Evolutionary conservation across 1,140 invertebrate species (phyloP).

Genomic region (Hormaphis cornu): DNA sequence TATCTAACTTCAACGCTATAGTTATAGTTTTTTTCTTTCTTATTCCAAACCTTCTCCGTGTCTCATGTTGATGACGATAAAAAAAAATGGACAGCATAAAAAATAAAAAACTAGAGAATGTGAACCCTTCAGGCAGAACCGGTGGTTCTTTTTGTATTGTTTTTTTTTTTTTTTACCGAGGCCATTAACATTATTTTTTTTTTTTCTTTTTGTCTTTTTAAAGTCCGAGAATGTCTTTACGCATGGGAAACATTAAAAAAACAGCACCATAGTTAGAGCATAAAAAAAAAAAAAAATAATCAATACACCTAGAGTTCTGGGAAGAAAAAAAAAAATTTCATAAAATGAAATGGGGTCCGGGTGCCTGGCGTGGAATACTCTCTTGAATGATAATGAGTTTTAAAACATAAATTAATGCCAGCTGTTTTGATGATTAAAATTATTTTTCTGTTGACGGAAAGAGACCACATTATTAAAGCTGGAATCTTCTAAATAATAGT

Average conservation of each 20-base stretch:
- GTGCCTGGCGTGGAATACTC: not conserved
- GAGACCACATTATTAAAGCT: not conserved
- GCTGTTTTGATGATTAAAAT: constrained; percentile 21
- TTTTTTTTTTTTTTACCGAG: constrained; percentile 24
- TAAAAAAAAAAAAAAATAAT: constrained; percentile 23
- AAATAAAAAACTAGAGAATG: constrained; percentile 14
- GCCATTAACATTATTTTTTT: constrained; percentile 29
- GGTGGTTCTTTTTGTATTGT: constrained; percentile 32
- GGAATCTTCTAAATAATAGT: not conserved
- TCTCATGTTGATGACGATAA: constrained; percentile 20
- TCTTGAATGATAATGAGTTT: constrained; percentile 27
- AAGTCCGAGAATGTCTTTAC: constrained; percentile 31
- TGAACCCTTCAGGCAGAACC: constrained; percentile 32
- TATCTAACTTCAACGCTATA: not conserved
- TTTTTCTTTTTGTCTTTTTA: constrained; percentile 19
- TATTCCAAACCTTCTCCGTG: constrained; percentile 6
- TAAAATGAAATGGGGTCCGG: constrained; percentile 20
- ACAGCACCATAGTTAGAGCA: not conserved
- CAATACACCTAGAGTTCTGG: constrained; percentile 27
- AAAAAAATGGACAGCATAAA: constrained; percentile 11
- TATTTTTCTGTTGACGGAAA: not conserved
- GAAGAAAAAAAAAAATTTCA: constrained; percentile 20
- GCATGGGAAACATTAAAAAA: constrained; percentile 27
- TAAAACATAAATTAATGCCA: constrained; percentile 25
- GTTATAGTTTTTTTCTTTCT: not conserved